Conservation (phyloP, 2,113 vertebrate genomes). For the Planiliza haematocheilus region DNA sequence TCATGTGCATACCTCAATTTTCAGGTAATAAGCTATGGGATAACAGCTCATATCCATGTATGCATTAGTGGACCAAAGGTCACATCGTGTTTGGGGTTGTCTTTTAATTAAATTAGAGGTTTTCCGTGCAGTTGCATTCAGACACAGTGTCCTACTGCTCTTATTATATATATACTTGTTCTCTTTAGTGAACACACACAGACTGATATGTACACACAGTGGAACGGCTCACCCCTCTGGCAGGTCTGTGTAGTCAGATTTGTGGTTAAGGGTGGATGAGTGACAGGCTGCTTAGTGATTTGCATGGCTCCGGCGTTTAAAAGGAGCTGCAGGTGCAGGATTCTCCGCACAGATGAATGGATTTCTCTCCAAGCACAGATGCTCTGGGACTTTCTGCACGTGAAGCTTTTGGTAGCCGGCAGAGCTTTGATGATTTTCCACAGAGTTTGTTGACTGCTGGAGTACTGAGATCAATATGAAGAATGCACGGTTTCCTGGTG, state of each 20-base stretch:
- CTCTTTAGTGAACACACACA: background rate
- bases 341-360: slow-evolving; percentile 64
- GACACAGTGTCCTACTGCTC: slow-evolving; percentile 12
- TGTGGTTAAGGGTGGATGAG: slow-evolving; percentile 67
- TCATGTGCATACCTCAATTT: slow-evolving; percentile 19
- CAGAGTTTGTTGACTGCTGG: slow-evolving; percentile 1
- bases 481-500: background rate
- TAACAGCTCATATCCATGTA: slow-evolving; percentile 40
- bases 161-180: too few relatives aligned
- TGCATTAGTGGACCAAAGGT: slow-evolving; percentile 38
- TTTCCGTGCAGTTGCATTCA: slow-evolving; percentile 10
- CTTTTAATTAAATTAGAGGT: slow-evolving; percentile 22
- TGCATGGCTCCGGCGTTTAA: slow-evolving; percentile 76
- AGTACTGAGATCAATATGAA: slow-evolving; percentile 16
- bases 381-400: slow-evolving; percentile 15
- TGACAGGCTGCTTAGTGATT: slow-evolving; percentile 69
- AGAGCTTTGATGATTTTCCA: slow-evolving; percentile 4
- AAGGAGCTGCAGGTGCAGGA: slow-evolving; percentile 74
- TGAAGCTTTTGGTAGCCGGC: slow-evolving; percentile 5
- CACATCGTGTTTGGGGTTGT: background rate
- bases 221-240: slow-evolving; percentile 56
- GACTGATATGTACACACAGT: slow-evolving; percentile 9
- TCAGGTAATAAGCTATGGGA: slow-evolving; percentile 41
- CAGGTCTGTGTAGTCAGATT: slow-evolving; percentile 62
- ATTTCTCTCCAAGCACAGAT: slow-evolving; percentile 49